These are phyloP conservation scores for Neosilurus mollespiculum DNA, from an alignment of 2,797 vertebrate genomes.

Conservation along the genomic window DNA sequence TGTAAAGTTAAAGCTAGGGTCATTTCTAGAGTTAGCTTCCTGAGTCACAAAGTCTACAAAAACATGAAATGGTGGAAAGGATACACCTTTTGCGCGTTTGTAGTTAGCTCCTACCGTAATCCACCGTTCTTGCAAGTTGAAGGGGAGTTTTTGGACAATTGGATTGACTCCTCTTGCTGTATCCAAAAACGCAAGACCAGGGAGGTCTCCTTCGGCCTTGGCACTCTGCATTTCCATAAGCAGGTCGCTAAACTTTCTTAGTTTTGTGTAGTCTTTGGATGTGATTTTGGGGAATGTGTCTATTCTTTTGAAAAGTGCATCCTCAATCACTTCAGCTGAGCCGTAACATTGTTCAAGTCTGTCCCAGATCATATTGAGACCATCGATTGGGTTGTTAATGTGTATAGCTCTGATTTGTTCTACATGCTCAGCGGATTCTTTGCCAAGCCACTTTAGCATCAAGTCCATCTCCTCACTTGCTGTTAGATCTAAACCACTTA, in stretches of 20 bases:
- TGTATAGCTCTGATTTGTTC: constrained; percentile 53
- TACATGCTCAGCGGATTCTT: constrained; percentile 52
- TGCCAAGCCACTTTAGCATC: no score
- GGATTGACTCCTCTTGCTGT: neutral
- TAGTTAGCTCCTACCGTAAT: constrained; percentile 32
- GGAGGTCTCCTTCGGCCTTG: constrained; percentile 22
- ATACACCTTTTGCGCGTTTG: constrained; percentile 42
- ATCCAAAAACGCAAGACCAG: constrained; percentile 7
- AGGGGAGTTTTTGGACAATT: neutral
- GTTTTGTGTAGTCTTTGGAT: neutral
- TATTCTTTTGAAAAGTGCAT: constrained; percentile 8
- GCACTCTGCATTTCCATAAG: constrained; percentile 25
- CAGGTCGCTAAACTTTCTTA: constrained; percentile 23
- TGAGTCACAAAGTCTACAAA: constrained; percentile 41
- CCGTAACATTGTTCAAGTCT: constrained; percentile 16
- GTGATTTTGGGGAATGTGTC: constrained; percentile 13
- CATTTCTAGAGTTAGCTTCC: constrained; percentile 42
- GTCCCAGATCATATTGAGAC: constrained; percentile 26
- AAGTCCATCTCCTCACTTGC: constrained; percentile 42
- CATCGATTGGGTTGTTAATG: constrained; percentile 32
- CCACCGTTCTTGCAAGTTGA: constrained; percentile 48
- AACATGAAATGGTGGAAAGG: constrained; percentile 47
- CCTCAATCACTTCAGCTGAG: no score
- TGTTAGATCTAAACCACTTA: constrained; percentile 17
- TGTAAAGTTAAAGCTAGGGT: constrained; percentile 54